Base-by-base conservation (phyloP, 2,113 vertebrate species). In the Rhegmatorhina hoffmannsi region DNA sequence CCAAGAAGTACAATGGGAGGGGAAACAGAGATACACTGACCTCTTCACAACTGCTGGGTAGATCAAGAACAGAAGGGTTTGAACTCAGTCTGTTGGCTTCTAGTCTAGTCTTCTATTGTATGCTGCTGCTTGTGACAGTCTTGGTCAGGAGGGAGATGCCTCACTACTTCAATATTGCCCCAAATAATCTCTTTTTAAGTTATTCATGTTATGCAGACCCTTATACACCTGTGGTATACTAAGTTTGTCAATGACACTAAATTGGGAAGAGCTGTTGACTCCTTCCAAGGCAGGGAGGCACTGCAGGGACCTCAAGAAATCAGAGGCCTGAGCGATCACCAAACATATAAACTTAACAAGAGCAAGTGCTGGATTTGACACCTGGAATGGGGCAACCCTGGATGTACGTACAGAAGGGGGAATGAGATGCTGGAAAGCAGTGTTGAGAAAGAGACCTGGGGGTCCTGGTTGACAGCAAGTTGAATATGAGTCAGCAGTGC, bases 381-480 rank as follows among this genome's bases (percentile, higher is more conserved):
- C 5, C n/a, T 15, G 70, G 53, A 11, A 31, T n/a, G 13, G 24
- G 36, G 18, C 13, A 82, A 28, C 5, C 47, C 15, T 18, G 33
- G 13, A 25, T 53, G 9, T 17, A 68, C 5, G 4, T 33, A 44
- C 13, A 25, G 24, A 2, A n/a, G 21, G 19, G 24, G 3, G 13
- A 75, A 76, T 34, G 47, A 75, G 38, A 68, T 6, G 29, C n/a
- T 75, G 46, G 24, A 60, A 13, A 53, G n/a, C 53, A 68, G 11
- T 0, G 1, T 24, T 2, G 1, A 7, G 78, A 76, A 68, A 47
- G 3, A n/a, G 46, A 47, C 16, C 5, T 29, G 1, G 24, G 19
- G 6, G 5, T 10, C 10, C 46, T 74, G 38, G 19, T n/a, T 1
- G 1, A 8, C 0, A 0, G 14, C 2, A 59, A 59, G 8, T 3